Base-by-base conservation (phyloP, 2,797 vertebrate genomes). In the Myripristis jacobus region DNA sequence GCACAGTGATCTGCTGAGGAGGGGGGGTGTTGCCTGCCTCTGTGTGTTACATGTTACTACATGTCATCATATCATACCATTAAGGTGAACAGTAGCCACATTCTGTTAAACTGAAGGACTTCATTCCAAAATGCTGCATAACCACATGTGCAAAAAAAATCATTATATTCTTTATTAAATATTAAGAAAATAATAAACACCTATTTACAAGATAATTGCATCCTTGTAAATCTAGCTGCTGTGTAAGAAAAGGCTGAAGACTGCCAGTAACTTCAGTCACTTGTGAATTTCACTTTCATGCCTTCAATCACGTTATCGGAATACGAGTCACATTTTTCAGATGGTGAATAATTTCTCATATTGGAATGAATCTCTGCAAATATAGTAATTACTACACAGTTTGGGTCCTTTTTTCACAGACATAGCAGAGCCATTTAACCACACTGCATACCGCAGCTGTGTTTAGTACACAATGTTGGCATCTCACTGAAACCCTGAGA, bases 401-500 rank as follows among this genome's bases (percentile, higher is more conserved):
- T 84, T 56, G 66, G 44, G 68, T 81, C 70, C 29, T 81, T 70
- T 65, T 66, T 77, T 73, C 73, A 67, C 50, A 75, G 57, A 54
- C 69, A 34, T 8, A 66, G 58, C 38, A 15, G 36, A 66, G 53
- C 47, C 47, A 70, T 82, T 75, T 78, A 83, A 86, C 83, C 85
- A 60, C 85, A 77, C 31, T 46, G 51, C 72, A 70, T 77, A 79
- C 85, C 67, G 51, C 86, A 82, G 78, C 77, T 77, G 73, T 69
- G 81, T 81, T 83, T 74, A 74, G 73, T 58, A 62, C 69, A 77
- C 75, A 53, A 63, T 51, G 63, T 4, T 75, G 84, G 75, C 75
- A 83, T 65, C 80, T 72, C 65, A 2, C 19, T 70, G 53, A 57
- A 73, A 80, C 73, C 74, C 55, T 0, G 61, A 82, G 34, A 72